Base-by-base conservation (phyloP, 1,140 invertebrate species). In the Saccostrea cuccullata region DNA sequence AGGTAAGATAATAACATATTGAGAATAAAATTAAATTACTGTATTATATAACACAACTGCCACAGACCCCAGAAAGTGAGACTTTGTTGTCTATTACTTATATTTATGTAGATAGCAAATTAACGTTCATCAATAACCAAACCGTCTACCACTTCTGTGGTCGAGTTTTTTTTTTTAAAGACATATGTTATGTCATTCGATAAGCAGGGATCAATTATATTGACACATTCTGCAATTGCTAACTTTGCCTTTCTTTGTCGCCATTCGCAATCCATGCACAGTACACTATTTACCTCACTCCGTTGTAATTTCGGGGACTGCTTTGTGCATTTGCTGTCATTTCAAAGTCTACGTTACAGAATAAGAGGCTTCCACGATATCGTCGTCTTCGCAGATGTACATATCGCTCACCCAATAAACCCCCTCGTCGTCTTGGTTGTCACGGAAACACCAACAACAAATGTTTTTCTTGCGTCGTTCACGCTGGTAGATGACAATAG, bases 401-500 rank as follows among this genome's bases (percentile, higher is more conserved):
- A 64, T 64, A 64, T 64, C 58, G n/a, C 15, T 64, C 5, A 77
- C 30, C 23, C 70, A 26, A 77, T 77, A 77, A 30, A 77, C 70
- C 70, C 23, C 2, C 4, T 77, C 70, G 17, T 84, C 82, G n/a
- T 84, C 82, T 30, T 30, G 23, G 47, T 84, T 55, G 82, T 84
- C 40, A 23, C 30, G 40, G 23, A n/a, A 55, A 84, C 82, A 84
- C 82, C 82, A 84, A 56, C 70, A 77, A 36, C 82, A 84, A 8
- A 84, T 56, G 40, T 84, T 84, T 84, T 55, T 84, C 82, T 56
- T 84, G 0, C 82, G 82, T 55, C 82, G 60, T 67, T 40, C 67
- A 17, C 64, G 60, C 13, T 73, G 60, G 64, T 86, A 40, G 47
- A 73, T 23, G 23, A 73, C 40, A 55, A 77, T 55, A 55, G 47